phyloP scores from a whole-genome alignment of 2,113 vertebrate genomes.

The Aegithalos caudatus region DNA sequence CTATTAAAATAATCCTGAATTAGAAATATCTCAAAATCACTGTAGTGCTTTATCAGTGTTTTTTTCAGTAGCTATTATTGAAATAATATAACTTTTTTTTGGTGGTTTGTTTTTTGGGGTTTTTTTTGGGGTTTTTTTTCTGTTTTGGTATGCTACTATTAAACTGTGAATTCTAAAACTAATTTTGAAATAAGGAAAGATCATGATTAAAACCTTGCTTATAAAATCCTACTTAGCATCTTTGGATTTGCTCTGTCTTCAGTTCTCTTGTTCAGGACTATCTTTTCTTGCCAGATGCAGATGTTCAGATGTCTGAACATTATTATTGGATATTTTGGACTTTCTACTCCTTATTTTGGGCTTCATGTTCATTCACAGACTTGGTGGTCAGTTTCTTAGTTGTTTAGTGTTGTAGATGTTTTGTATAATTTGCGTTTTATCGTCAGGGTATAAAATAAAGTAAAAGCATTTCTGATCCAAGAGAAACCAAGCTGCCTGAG shows the following conservation, averaged over 20 bases:
- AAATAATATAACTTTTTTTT: not conserved
- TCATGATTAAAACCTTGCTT: not conserved
- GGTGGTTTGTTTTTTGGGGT: too few relatives aligned
- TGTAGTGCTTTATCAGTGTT: not conserved
- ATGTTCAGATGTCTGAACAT: not conserved
- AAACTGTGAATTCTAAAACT: not conserved
- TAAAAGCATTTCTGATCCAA: too few relatives aligned
- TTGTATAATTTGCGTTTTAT: too few relatives aligned
- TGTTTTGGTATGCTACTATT: not conserved
- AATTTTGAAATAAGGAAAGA: not conserved
- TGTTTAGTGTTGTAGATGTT: too few relatives aligned
- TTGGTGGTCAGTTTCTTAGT: not conserved
- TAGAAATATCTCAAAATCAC: not conserved
- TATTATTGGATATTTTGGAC: not conserved
- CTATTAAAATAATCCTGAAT: not conserved
- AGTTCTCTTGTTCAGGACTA: not conserved
- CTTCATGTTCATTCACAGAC: not conserved
- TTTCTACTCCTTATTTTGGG: not conserved
- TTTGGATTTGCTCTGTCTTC: not conserved
- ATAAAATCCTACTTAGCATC: not conserved
- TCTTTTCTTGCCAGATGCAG: not conserved
- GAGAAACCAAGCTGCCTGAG: too few relatives aligned
- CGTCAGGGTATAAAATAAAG: too few relatives aligned
- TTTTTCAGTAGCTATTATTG: not conserved
- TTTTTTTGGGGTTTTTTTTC: too few relatives aligned